A percentile compares a stretch with the other conserved stretches of the same genome.
Evolutionary conservation across 1,140 invertebrate genomes (phyloP).

Genomic region (Heterodera schachtii): DNA sequence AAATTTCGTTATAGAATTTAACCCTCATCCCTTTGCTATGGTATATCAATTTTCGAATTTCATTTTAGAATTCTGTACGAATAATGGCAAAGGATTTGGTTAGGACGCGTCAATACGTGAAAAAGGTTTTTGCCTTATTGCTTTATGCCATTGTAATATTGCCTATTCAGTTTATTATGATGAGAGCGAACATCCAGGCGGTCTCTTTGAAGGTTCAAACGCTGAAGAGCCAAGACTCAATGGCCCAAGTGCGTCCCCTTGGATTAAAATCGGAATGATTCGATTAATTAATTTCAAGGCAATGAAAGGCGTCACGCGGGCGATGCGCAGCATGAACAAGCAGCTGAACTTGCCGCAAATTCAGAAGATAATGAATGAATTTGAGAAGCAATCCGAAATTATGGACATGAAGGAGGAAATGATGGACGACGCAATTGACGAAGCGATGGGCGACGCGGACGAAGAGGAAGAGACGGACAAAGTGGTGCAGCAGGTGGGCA

Average conservation of each 20-base stretch:
- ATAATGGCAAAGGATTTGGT: constrained; percentile 99
- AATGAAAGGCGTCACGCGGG: constrained; percentile 97
- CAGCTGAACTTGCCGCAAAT: constrained; percentile 97
- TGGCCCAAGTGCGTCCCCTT: constrained; percentile 76
- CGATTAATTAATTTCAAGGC: constrained; percentile 69
- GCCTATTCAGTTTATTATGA: constrained; percentile 80
- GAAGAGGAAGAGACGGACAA: constrained; percentile 89
- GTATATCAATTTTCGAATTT: constrained; percentile 8
- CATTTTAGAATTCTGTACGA: constrained; percentile 90
- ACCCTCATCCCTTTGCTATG: neutral
- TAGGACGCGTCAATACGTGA: constrained; percentile 86
- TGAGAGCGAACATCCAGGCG: constrained; percentile 99
- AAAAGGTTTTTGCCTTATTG: constrained; percentile 73
- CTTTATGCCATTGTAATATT: neutral
- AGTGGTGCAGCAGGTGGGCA: constrained; percentile 57
- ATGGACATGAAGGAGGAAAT: constrained; percentile 99
- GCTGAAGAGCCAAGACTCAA: constrained; percentile 94
- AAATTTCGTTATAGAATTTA: too few relatives aligned
- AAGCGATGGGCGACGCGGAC: constrained; percentile 95
- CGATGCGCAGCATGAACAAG: constrained; percentile 96
- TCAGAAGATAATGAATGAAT: constrained; percentile 97
- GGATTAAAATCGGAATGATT: neutral
- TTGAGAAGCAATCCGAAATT: constrained; percentile 98
- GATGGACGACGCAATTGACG: constrained; percentile 99
- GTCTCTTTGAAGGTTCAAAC: constrained; percentile 98